Conservation (phyloP, 2,797 vertebrate species). For the Todus mexicanus region DNA sequence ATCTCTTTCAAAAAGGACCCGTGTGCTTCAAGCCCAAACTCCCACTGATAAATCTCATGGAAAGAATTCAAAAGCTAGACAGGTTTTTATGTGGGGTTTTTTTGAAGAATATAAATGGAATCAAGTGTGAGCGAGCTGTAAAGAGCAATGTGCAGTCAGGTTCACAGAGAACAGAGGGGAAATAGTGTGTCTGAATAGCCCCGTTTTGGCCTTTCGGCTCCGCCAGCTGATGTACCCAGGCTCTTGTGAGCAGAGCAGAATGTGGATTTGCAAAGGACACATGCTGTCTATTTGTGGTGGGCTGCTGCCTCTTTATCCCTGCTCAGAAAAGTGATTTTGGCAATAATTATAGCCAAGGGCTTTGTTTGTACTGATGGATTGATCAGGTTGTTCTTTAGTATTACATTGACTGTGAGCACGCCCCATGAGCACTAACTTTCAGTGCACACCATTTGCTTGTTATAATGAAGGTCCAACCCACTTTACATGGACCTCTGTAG, state of each 20-base stretch:
- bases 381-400: background rate
- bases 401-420: background rate
- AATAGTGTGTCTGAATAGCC: background rate
- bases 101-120: background rate
- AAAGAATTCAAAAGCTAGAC: background rate
- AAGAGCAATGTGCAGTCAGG: background rate
- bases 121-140: background rate
- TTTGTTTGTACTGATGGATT: slow-evolving; percentile 29
- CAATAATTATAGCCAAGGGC: background rate
- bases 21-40: background rate
- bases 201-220: background rate
- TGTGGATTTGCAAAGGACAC: slow-evolving; percentile 1
- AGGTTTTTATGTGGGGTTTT: background rate
- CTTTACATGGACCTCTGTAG: background rate
- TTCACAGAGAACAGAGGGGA: background rate
- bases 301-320: slow-evolving; percentile 14
- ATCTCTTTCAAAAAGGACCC: background rate
- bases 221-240: background rate
- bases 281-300: slow-evolving; percentile 4
- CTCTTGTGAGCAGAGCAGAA: background rate
- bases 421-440: background rate
- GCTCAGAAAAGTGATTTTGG: slow-evolving; percentile 6
- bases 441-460: background rate
- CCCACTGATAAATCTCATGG: background rate
- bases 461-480: background rate